phyloP scores from a whole-genome alignment of 2,888 invertebrate genomes.

The Agonopterix alstromeriana region DNA sequence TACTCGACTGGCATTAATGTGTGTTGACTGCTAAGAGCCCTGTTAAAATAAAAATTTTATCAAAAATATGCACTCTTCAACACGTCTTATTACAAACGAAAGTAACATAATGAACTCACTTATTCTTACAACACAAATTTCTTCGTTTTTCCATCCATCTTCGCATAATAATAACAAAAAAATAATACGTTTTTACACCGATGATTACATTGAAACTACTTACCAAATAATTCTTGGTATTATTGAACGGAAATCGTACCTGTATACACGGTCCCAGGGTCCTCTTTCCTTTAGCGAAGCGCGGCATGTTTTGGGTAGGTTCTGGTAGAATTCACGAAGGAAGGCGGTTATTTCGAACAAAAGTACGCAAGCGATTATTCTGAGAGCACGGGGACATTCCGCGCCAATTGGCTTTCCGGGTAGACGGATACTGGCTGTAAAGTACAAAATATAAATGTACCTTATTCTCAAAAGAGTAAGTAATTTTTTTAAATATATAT shows the following conservation, averaged over 20 bases:
- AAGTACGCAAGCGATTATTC: conserved; percentile 94
- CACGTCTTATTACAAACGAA: conserved; percentile 57
- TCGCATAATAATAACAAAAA: conserved; percentile 70
- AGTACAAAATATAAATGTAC: not conserved
- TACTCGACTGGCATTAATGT: conserved; percentile 77
- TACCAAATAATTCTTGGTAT: conserved; percentile 43
- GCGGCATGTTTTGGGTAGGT: conserved; percentile 84
- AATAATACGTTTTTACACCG: conserved; percentile 56
- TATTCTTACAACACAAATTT: conserved; percentile 74
- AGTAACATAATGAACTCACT: conserved; percentile 71
- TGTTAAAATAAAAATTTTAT: conserved; percentile 73
- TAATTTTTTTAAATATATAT: not conserved
- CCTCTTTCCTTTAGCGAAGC: conserved; percentile 86
- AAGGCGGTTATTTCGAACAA: conserved; percentile 98
- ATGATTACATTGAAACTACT: conserved; percentile 50
- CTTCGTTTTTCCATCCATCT: conserved; percentile 74
- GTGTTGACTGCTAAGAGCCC: conserved; percentile 78
- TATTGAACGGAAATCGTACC: conserved; percentile 50
- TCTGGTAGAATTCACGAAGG: conserved; percentile 96
- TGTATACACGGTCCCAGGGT: conserved; percentile 90
- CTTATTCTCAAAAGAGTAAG: too few relatives aligned
- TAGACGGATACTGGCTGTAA: conserved; percentile 79
- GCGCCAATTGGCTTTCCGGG: conserved; percentile 81
- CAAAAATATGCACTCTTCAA: conserved; percentile 67
- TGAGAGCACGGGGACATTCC: conserved; percentile 91